Conservation (phyloP, 2,888 invertebrate genomes). For the Liodrosophila aerea region DNA sequence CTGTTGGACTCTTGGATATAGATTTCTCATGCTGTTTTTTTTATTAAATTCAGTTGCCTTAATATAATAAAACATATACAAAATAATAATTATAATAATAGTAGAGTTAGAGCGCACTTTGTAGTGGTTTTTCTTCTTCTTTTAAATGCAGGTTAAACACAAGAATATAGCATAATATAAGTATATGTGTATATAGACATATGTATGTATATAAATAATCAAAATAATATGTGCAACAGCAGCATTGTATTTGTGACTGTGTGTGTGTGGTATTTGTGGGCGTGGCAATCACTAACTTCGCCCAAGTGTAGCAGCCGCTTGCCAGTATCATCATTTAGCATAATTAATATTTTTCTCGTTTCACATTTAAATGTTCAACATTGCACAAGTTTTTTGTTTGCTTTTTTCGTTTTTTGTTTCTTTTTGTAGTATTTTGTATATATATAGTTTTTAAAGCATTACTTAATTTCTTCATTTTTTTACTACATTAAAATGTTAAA, state of each 20-base stretch:
- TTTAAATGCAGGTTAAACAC: conserved; percentile 66
- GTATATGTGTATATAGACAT: conserved; percentile 9
- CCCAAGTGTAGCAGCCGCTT: conserved; percentile 4
- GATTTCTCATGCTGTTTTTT: conserved; percentile 14
- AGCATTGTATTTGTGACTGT: conserved; percentile 40
- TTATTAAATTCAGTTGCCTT: conserved; percentile 60
- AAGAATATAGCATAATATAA: conserved; percentile 62
- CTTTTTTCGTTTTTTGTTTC: conserved; percentile 27
- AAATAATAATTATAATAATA: conserved; percentile 3
- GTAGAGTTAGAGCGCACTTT: conserved; percentile 42
- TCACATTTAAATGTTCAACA: conserved; percentile 63
- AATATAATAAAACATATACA: conserved; percentile 56
- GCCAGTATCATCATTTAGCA: conserved; percentile 25
- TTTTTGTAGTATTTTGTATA: conserved; percentile 38
- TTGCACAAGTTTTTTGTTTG: conserved; percentile 66
- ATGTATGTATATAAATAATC: conserved; percentile 43
- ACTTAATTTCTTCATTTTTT: conserved; percentile 43
- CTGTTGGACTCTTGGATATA: conserved; percentile 1
- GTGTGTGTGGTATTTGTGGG: conserved; percentile 25
- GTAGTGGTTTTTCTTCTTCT: conserved; percentile 18
- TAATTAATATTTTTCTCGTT: conserved; percentile 37
- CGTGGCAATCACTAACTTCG: conserved; percentile 9
- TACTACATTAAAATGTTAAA: conserved; percentile 70
- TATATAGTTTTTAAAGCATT: conserved; percentile 61
- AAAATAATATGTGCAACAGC: conserved; percentile 59